These are phyloP conservation scores for Lepidochitona cinerea DNA, from an alignment of 2,888 invertebrate genomes.

Conservation along the genomic window DNA sequence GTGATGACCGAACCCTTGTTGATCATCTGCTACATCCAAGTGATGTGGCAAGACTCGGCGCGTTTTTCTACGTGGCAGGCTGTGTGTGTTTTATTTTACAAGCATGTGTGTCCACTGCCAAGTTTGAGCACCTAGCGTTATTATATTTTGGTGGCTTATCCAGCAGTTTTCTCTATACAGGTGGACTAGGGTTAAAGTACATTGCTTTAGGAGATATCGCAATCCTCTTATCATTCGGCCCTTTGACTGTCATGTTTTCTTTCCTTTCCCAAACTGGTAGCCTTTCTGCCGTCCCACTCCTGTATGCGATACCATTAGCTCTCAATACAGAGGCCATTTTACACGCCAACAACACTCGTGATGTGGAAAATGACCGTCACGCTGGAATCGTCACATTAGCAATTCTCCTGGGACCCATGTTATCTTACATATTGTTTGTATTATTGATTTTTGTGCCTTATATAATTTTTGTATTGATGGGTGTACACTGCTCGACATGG, in stretches of 20 bases:
- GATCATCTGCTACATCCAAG: slow-evolving; percentile 89
- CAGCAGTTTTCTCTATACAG: slow-evolving; percentile 96
- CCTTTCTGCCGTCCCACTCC: slow-evolving; percentile 91
- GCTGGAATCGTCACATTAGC: slow-evolving; percentile 95
- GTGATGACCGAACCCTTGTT: slow-evolving; percentile 95
- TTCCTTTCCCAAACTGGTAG: slow-evolving; percentile 91
- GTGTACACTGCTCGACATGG: slow-evolving; percentile 88
- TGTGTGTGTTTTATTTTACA: slow-evolving; percentile 86
- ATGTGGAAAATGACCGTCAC: slow-evolving; percentile 87
- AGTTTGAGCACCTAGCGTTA: slow-evolving; percentile 94
- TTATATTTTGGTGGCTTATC: slow-evolving; percentile 96
- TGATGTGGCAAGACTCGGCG: slow-evolving; percentile 90
- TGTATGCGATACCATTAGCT: slow-evolving; percentile 94
- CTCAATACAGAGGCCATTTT: slow-evolving; percentile 95
- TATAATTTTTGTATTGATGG: slow-evolving; percentile 82
- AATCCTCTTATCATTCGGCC: slow-evolving; percentile 93
- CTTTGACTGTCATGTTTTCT: slow-evolving; percentile 92
- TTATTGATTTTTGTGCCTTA: slow-evolving; percentile 92
- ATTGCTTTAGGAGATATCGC: slow-evolving; percentile 94
- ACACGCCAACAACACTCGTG: slow-evolving; percentile 95
- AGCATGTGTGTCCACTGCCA: slow-evolving; percentile 86
- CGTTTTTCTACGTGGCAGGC: slow-evolving; percentile 88
- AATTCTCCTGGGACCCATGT: slow-evolving; percentile 91
- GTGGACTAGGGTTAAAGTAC: slow-evolving; percentile 95
- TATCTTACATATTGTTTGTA: slow-evolving; percentile 91